Evolutionary conservation across 2,113 vertebrate genomes (phyloP).

Genomic region (Lanius collurio): DNA sequence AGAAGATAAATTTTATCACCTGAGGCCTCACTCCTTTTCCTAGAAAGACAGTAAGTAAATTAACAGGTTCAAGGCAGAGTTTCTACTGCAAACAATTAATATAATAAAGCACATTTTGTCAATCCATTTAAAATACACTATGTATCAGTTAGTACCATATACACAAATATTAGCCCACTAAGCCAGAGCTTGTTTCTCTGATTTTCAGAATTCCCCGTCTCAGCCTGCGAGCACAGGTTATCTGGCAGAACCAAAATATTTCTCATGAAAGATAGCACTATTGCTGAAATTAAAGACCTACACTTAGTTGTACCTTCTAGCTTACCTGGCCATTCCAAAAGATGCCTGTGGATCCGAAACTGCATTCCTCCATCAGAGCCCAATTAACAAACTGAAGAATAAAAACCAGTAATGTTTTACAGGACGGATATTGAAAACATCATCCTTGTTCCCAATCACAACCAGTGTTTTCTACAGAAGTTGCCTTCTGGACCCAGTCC

Average conservation of each 20-base stretch:
- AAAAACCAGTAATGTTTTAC: not conserved
- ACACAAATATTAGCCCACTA: not conserved
- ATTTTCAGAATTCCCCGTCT: not conserved
- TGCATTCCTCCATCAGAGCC: conserved; percentile 49
- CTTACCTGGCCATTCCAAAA: conserved; percentile 67
- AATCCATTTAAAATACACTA: not conserved
- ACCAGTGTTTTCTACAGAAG: not conserved
- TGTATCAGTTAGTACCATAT: not conserved
- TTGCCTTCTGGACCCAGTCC: not conserved
- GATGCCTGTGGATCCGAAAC: not conserved
- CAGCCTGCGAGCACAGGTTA: not conserved
- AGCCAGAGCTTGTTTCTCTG: not conserved
- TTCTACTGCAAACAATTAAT: not conserved
- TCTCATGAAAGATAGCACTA: not conserved
- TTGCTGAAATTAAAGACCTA: not conserved
- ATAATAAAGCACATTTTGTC: not conserved
- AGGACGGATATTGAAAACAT: not conserved
- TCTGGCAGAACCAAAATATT: not conserved
- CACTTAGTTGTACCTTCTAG: not conserved
- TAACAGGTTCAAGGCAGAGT: not conserved
- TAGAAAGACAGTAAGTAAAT: not conserved
- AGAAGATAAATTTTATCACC: not conserved
- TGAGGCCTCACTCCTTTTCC: not conserved
- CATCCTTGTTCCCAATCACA: not conserved
- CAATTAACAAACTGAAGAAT: not conserved